Percentiles rank a stretch among this genome's conserved stretches.
phyloP scores from a whole-genome alignment of 2,113 vertebrate genomes.

The Pelodiscus sinensis region DNA sequence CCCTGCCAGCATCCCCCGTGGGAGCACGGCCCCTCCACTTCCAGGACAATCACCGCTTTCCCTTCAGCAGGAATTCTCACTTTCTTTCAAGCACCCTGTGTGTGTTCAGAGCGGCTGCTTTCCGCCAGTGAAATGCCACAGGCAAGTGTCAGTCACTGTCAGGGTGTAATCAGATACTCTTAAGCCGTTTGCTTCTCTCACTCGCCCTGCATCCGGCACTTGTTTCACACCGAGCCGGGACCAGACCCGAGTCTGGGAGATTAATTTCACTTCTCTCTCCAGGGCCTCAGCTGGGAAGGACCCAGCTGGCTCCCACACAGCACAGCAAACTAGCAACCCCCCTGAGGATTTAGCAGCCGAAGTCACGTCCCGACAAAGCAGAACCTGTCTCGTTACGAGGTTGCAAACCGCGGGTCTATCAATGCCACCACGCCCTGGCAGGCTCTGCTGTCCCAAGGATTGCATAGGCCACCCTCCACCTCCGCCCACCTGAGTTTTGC shows the following conservation, averaged over 20 bases:
- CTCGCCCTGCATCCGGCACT: neutral
- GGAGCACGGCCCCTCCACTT: no score
- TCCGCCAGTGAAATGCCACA: neutral
- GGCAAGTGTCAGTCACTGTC: neutral
- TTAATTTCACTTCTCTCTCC: neutral
- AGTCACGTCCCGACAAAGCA: neutral
- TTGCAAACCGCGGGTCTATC: neutral
- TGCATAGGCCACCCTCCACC: neutral
- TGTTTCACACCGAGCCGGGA: rapidly evolving
- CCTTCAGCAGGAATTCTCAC: rapidly evolving
- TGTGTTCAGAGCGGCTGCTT: neutral
- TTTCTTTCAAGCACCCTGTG: neutral
- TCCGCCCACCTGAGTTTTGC: rapidly evolving
- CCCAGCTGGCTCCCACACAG: neutral
- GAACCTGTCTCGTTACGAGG: neutral
- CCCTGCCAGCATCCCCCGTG: neutral
- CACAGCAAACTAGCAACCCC: rapidly evolving
- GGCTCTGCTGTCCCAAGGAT: neutral
- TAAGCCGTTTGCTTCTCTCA: neutral
- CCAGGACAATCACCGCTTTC: neutral
- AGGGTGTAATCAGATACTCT: constrained; percentile 14
- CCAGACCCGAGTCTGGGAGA: neutral
- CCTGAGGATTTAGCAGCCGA: neutral
- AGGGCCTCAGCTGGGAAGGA: neutral
- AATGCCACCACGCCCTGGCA: neutral